Percentiles rank a stretch among this genome's conserved stretches.
Conservation (phyloP, 23 tunicate species). For the Styela plicata region DNA sequence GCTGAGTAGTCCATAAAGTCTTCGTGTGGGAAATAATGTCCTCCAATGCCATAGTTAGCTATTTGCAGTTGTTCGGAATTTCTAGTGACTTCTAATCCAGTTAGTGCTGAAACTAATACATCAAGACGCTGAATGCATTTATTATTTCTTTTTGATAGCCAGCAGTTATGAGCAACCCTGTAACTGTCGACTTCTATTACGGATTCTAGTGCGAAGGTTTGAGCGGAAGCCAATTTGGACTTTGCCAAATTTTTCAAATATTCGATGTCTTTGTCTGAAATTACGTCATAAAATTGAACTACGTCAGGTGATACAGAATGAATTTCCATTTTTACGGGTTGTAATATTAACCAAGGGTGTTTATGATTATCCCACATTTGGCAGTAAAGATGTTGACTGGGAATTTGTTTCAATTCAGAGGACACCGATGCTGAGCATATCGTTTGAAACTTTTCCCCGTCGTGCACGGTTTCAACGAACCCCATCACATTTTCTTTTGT, state of each 20-base stretch:
- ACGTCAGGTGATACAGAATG: not conserved
- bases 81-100: not conserved
- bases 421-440: not conserved
- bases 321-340: not conserved
- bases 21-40: conserved; percentile 4
- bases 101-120: not conserved
- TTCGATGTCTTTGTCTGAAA: not conserved
- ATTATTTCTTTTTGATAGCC: conserved; percentile 5
- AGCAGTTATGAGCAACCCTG: conserved; percentile 10
- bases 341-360: not conserved
- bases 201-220: not conserved
- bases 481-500: not conserved
- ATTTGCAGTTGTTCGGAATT: not conserved
- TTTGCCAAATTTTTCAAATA: not conserved
- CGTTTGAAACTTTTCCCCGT: not conserved
- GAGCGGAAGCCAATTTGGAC: not conserved
- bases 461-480: not conserved
- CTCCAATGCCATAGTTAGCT: conserved; percentile 26
- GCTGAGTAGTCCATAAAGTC: not conserved
- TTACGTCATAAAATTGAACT: conserved; percentile 2
- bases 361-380: conserved; percentile 11
- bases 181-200: not conserved
- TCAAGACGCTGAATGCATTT: not conserved
- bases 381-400: not conserved
- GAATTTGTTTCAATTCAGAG: too few species aligned